Percentiles rank a stretch among this genome's conserved stretches.
Conservation (phyloP, 2,797 vertebrate species). For the Aselliscus stoliczkanus region DNA sequence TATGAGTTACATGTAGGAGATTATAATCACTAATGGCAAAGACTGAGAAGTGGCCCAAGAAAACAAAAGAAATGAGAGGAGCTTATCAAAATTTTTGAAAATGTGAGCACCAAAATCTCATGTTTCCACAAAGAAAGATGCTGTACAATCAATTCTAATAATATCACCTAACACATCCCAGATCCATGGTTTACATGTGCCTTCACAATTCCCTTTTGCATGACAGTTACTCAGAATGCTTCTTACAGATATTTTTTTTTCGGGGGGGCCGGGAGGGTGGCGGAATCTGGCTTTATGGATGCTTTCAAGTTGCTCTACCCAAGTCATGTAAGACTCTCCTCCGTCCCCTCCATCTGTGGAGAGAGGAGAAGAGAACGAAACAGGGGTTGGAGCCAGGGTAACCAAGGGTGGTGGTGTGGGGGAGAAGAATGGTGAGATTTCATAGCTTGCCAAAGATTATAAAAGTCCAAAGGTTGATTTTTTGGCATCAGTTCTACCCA, state of each 20-base stretch:
- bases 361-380: constrained; percentile 25
- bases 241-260: not conserved
- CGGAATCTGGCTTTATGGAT: not conserved
- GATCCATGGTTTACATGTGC: not conserved
- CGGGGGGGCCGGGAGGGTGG: too few relatives aligned
- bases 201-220: not conserved
- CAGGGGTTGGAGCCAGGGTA: not conserved
- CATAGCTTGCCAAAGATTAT: not conserved
- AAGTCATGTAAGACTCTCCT: constrained; percentile 28
- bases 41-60: not conserved
- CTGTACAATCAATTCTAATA: constrained; percentile 8
- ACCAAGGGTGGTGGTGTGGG: not conserved
- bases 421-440: not conserved
- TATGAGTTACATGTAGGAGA: not conserved
- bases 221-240: constrained; percentile 5
- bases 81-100: constrained; percentile 19
- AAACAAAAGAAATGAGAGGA: not conserved
- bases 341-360: not conserved
- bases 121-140: constrained; percentile 31
- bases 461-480: constrained; percentile 61
- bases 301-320: constrained; percentile 10
- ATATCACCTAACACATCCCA: not conserved
- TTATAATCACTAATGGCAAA: not conserved
- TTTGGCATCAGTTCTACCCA: constrained; percentile 53
- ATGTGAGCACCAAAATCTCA: not conserved